Evolutionary conservation across 2,888 invertebrate species (phyloP), one percentile per base, ranked within the genome.

Genomic region (Hyposoter dolosus): DNA sequence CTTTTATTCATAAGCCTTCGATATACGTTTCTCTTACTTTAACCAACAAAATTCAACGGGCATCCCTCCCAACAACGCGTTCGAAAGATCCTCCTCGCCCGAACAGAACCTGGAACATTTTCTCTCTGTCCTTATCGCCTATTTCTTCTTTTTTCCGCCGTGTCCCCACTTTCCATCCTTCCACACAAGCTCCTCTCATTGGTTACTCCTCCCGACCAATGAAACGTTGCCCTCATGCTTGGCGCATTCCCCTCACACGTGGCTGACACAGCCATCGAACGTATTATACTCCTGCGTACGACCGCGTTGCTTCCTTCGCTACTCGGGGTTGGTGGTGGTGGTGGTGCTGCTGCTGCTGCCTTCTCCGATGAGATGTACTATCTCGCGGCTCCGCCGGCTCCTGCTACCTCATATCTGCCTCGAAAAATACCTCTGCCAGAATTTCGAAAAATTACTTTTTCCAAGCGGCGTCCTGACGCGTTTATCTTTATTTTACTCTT

Each of bases 171-270:
- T 43, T 45, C 45, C 32, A 17, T 65, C 63, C 9, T 17, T 32
- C 43, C 50, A 5, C 40, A 32, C 66, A 12, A 50, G 10, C 40
- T 35, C 65, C 17, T 40, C 47, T 35, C 65, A 35, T 63, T 56
- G 56, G 74, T 19, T 40, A 43, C 40, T 15, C 0, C 10, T 7
- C 12, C 12, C 43, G 88, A 87, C 93, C 93, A 93, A 93, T 93
- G 81, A 66, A 68, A 47, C 69, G 35, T 17, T 84, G 43, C 76
- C 88, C 78, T 82, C 87, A 83, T 65, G 78, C 90, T 90, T 91
- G 91, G 91, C 91, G 91, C 92, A 92, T 92, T 91, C 91, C 90
- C 90, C 91, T 91, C 92, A 93, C 93, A 93, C 93, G 93, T 93
- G 93, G 93, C 91, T 90, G 90, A 91, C 91, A 91, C 92, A 92